These are phyloP conservation scores for Glossophaga mutica DNA, from an alignment of 2,797 vertebrate genomes.

Conservation along the genomic window DNA sequence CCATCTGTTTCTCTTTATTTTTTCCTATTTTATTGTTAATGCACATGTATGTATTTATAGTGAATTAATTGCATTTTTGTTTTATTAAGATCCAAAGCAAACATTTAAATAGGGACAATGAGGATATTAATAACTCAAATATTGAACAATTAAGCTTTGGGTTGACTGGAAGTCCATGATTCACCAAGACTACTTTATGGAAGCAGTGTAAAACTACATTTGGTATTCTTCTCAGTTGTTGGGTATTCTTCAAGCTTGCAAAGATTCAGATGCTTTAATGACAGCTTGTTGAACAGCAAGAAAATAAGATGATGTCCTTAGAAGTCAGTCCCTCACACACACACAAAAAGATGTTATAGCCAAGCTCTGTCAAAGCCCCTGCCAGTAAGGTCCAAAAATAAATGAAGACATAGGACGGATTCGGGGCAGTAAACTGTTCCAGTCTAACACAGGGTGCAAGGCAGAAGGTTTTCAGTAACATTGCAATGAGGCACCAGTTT, in stretches of 20 bases:
- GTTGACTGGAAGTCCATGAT: slow-evolving; percentile 25
- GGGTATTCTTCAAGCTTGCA: slow-evolving; percentile 51
- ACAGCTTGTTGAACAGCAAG: slow-evolving; percentile 31
- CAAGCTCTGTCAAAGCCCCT: slow-evolving; percentile 92
- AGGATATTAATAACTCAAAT: slow-evolving; percentile 50
- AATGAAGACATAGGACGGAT: slow-evolving; percentile 91
- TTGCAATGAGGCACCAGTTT: slow-evolving; percentile 92
- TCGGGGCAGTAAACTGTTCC: slow-evolving; percentile 88
- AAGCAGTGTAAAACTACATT: slow-evolving; percentile 47
- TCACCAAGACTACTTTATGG: neutral
- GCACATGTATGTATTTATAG: neutral
- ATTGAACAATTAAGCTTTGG: slow-evolving; percentile 42
- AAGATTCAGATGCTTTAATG: slow-evolving; percentile 48
- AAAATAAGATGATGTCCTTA: neutral
- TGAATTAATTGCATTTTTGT: neutral
- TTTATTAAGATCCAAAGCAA: slow-evolving; percentile 54
- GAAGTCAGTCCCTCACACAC: slow-evolving; percentile 84
- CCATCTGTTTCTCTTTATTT: neutral
- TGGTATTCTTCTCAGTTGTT: slow-evolving; percentile 39
- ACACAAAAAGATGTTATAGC: slow-evolving; percentile 86
- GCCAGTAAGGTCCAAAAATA: slow-evolving; percentile 92
- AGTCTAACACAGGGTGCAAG: slow-evolving; percentile 92
- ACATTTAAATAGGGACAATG: slow-evolving; percentile 63
- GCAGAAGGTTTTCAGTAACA: slow-evolving; percentile 95
- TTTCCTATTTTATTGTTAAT: neutral